Base-by-base conservation (phyloP, 2,888 invertebrate species). In the Orthonychiurus folsomi region DNA sequence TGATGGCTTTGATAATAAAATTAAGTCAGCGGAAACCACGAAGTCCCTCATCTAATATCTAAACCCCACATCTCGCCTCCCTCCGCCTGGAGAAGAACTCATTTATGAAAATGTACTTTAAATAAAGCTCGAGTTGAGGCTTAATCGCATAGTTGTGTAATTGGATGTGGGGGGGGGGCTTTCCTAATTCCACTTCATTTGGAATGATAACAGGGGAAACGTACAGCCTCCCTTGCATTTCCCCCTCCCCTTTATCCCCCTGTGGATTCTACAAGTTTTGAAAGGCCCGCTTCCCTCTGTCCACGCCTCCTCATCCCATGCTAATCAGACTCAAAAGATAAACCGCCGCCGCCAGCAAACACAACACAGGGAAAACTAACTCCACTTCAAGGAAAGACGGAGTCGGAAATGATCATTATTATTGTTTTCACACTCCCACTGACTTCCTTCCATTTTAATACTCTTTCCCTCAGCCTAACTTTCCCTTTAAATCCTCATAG, bases 101-200 rank as follows among this genome's bases (percentile, higher is more conserved):
- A 61, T 65, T 67, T 63, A 65, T 63, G 66, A 66, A 66, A 65
- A 66, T 64, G 65, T 65, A 66, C 64, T 66, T 68, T 68, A 66
- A 66, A 69, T 66, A 66, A 62, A 63, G 64, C 63, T 61, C 59
- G 56, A 25, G 50, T n/a, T 28, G n/a, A 55, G 37, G 63, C 65
- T 65, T 63, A 65, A 68, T 66, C 65, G 62, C 57, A 52, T 63
- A 61, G 63, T 59, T 63, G 63, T 68, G 60, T 69, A 66, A 69
- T 69, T 69, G 68, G 68, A 69, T 65, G 65, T 63, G 64, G 66
- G 68, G 68, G n/a, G n/a, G n/a, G n/a, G 68, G 68, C 63, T 64
- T 61, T 63, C 66, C 69, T 69, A 68, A 69, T 69, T 66, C 69
- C 66, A 66, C 68, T 69, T 69, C 69, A 69, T 69, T 68, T 68